Evolutionary conservation across 2,113 vertebrate genomes (phyloP), one percentile per base, ranked within the genome.

Genomic region (Cairina moschata): DNA sequence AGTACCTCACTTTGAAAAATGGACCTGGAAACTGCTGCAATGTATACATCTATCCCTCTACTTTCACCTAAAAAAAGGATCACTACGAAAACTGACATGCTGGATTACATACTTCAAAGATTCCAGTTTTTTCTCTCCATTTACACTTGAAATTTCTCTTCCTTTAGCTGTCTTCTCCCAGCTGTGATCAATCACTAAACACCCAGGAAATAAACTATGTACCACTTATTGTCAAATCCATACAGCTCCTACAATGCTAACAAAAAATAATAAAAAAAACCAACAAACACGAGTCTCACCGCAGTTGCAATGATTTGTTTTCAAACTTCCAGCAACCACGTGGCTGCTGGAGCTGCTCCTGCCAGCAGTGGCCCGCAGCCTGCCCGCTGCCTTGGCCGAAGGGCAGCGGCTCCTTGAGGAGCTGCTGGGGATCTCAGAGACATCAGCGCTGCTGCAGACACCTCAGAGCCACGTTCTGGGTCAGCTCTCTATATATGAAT

Each of bases 171-270:
- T 32, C 40, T 80, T 84, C 48, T 65, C 66, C 48, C 91, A 91
- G 73, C 83, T 89, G 86, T 2, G 3, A 87, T 50, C 71, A 31
- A 54, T 89, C 93, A 93, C 62, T 55, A 17, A 72, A 32, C 63
- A 58, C 40, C 54, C 84, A 60, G 89, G 73, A 92, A 94, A 84
- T 31, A 72, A 88, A 81, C 31, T 8, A 32, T 2, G 28, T 29
- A 15, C 16, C 0, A 0, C 71, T 80, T 58, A 46, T 0, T 26
- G 71, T 36, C 91, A 42, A 74, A 40, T 73, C 74, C 0, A 0
- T 7, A 10, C 36, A 14, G n/a, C 50, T 40, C 36, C 32, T 55
- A 12, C 32, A 15, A 6, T 4, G 9, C 7, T 58, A 21, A n/a
- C 23, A 25, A 36, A 11, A 40, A 21, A 36, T 16, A 29, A 36